Conservation (phyloP, 2,888 invertebrate species). For the Automeris io region DNA sequence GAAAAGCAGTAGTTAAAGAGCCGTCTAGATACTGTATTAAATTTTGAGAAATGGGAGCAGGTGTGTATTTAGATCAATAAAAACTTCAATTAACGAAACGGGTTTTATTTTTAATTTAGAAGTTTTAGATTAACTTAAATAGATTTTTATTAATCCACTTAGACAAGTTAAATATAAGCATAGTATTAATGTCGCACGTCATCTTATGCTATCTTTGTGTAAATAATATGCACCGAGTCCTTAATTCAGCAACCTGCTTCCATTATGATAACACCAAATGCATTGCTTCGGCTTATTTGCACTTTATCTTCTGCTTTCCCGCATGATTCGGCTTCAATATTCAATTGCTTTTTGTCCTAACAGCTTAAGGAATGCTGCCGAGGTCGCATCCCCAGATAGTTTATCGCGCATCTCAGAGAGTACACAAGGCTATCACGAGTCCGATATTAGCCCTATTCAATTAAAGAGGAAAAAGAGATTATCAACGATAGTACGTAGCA, state of each 20-base stretch:
- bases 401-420: conserved; percentile 41
- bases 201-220: neutral
- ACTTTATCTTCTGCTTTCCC: conserved; percentile 31
- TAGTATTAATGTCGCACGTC: too few relatives aligned
- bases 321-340: conserved; percentile 18
- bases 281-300: conserved; percentile 15
- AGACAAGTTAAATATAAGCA: neutral
- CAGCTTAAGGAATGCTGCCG: conserved; percentile 31
- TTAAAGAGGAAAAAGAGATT: conserved; percentile 34
- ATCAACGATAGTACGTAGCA: conserved; percentile 22
- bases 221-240: conserved; percentile 13
- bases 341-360: conserved; percentile 24
- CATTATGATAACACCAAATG: conserved; percentile 35
- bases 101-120: conserved; percentile 1
- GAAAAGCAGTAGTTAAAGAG: neutral
- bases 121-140: neutral
- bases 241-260: conserved; percentile 54
- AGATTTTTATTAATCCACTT: neutral
- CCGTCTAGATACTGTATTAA: neutral
- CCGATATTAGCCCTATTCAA: conserved; percentile 41
- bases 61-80: conserved; percentile 18
- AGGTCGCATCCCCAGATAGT: conserved; percentile 25
- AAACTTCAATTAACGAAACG: conserved; percentile 3
- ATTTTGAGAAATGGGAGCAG: conserved; percentile 21
- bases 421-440: conserved; percentile 57